Percentiles rank a stretch among this genome's conserved stretches.
Evolutionary conservation across 2,113 vertebrate genomes (phyloP).

Genomic region (Apodemus speciosus): DNA sequence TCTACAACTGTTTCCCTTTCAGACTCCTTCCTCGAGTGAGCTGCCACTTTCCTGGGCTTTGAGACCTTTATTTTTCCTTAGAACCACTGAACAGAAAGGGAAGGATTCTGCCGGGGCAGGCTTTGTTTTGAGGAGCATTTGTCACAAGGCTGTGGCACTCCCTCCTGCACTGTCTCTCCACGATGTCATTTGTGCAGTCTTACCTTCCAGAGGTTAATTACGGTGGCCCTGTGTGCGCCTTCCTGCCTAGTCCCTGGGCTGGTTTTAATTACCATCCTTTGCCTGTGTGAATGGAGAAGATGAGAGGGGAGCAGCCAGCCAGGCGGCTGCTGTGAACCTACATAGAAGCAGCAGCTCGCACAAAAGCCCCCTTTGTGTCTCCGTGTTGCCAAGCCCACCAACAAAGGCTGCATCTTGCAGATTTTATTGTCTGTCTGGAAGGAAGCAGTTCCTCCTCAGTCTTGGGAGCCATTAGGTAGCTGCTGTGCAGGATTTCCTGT

Average conservation of each 20-base stretch:
- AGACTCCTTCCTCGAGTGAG: conserved; percentile 5
- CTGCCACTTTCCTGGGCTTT: neutral
- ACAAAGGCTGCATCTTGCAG: conserved; percentile 72
- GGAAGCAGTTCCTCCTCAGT: conserved; percentile 59
- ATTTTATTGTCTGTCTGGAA: conserved; percentile 79
- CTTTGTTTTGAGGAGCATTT: conserved; percentile 58
- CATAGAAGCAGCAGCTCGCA: conserved; percentile 70
- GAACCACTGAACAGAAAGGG: conserved; percentile 64
- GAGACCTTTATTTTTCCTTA: conserved; percentile 50
- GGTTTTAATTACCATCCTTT: conserved; percentile 83
- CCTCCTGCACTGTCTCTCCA: conserved; percentile 61
- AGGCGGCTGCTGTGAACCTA: conserved; percentile 59
- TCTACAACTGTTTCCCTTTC: conserved; percentile 56
- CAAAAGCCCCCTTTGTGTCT: conserved; percentile 74
- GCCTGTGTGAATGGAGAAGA: conserved; percentile 64
- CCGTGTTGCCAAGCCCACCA: conserved; percentile 72
- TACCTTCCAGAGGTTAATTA: conserved; percentile 85
- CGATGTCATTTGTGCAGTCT: conserved; percentile 57
- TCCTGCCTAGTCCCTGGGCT: conserved; percentile 73
- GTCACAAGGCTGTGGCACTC: conserved; percentile 60
- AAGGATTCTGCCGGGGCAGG: conserved; percentile 17
- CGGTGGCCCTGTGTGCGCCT: conserved; percentile 62
- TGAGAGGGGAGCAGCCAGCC: conserved; percentile 57
- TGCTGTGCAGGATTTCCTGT: conserved; percentile 55
- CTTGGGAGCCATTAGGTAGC: conserved; percentile 69